A percentile compares a stretch with the other conserved stretches of the same genome.
These are phyloP conservation scores for Astreopora myriophthalma DNA, from an alignment of 64 coral and sea anemone species.

Conservation along the genomic window DNA sequence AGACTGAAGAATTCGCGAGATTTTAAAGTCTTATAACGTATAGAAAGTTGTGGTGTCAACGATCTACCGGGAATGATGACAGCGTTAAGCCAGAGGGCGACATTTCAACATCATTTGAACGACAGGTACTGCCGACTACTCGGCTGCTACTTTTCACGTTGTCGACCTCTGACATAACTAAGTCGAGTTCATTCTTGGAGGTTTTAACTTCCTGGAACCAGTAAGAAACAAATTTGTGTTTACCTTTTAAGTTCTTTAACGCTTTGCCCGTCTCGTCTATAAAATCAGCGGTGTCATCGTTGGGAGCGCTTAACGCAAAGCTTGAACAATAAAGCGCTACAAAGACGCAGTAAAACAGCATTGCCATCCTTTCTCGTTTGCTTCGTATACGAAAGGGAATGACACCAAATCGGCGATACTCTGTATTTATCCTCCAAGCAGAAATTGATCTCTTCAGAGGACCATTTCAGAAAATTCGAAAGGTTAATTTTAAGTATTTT, in stretches of 20 bases:
- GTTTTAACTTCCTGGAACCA: neutral
- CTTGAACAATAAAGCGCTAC: neutral
- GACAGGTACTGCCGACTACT: neutral
- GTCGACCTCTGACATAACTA: neutral
- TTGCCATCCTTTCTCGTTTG: neutral
- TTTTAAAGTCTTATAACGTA: neutral
- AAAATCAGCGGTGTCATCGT: slow-evolving; percentile 21
- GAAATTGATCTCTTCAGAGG: neutral
- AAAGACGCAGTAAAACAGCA: neutral
- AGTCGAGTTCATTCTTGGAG: neutral
- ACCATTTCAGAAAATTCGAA: slow-evolving; percentile 10
- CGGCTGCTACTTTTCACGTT: neutral
- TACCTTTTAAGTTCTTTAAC: slow-evolving; percentile 8
- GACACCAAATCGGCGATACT: neutral
- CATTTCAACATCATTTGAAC: neutral
- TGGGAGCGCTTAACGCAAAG: neutral
- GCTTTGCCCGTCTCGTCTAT: slow-evolving; percentile 28
- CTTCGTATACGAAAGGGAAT: neutral
- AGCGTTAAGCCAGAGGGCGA: neutral
- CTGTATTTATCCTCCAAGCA: neutral
- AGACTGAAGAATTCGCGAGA: neutral
- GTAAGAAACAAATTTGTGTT: neutral
- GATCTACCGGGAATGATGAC: neutral
- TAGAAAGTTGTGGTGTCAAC: neutral
- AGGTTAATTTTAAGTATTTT: neutral